phyloP scores from a whole-genome alignment of 1,140 invertebrate species.

The Spodoptera frugiperda region DNA sequence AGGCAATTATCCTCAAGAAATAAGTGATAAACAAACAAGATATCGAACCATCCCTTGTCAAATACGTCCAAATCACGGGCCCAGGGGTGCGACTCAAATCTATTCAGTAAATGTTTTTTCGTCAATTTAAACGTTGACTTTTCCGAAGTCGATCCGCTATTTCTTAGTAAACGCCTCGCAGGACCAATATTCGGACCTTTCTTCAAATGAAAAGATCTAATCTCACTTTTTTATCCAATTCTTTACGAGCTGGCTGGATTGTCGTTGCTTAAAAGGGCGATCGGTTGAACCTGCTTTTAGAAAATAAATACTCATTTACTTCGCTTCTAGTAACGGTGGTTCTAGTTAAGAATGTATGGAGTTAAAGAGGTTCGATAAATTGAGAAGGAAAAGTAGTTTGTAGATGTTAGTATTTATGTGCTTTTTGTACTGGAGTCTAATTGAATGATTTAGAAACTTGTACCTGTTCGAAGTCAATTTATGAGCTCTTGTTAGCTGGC shows the following conservation, averaged over 20 bases:
- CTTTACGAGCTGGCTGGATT: conserved; percentile 55
- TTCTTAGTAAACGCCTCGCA: conserved; percentile 54
- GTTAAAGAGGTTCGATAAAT: conserved; percentile 16
- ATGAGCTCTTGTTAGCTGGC: not conserved
- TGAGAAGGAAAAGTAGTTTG: not conserved
- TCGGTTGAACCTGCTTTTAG: conserved; percentile 34
- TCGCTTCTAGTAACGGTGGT: not conserved
- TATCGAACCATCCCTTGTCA: conserved; percentile 24
- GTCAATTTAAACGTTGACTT: conserved; percentile 55
- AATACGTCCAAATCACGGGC: conserved; percentile 32
- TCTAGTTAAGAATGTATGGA: conserved; percentile 31
- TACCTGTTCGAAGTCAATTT: not conserved
- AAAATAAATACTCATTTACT: conserved; percentile 49
- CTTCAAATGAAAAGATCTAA: conserved; percentile 69
- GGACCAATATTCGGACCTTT: conserved; percentile 66
- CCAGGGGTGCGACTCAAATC: conserved; percentile 33
- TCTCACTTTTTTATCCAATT: conserved; percentile 62
- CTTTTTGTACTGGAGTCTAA: not conserved
- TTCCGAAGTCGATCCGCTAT: conserved; percentile 55
- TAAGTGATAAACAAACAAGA: conserved; percentile 25
- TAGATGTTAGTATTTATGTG: not conserved
- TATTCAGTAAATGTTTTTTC: conserved; percentile 46
- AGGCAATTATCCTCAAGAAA: conserved; percentile 9
- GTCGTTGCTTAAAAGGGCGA: conserved; percentile 53
- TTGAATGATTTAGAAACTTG: no score